Percentiles rank a stretch among this genome's conserved stretches.
Evolutionary conservation across 2,888 invertebrate species (phyloP).

Genomic region (Rotaria macrura): DNA sequence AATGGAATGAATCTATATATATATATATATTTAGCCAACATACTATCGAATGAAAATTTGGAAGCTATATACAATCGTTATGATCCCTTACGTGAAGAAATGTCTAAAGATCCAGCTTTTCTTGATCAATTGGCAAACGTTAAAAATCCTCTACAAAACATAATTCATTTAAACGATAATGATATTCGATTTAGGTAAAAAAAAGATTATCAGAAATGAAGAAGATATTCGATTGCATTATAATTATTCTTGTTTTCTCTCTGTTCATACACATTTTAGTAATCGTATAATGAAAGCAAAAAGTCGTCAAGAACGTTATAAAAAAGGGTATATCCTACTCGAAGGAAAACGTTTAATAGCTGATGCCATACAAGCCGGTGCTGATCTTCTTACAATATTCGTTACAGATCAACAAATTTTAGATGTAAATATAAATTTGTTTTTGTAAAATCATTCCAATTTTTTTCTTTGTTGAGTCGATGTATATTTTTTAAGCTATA

Average conservation of each 20-base stretch:
- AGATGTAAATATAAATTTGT: background rate
- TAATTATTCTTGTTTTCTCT: too few species aligned
- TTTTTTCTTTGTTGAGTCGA: too few species aligned
- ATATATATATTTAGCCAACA: background rate
- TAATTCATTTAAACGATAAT: constrained; percentile 1
- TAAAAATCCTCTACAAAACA: constrained; percentile 5
- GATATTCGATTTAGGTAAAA: constrained; percentile 16
- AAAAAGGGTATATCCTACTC: constrained; percentile 15
- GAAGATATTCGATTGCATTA: too few species aligned
- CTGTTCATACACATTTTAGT: background rate
- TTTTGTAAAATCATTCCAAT: too few species aligned
- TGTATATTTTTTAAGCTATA: too few species aligned
- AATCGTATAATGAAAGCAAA: constrained; percentile 4
- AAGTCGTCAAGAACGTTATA: constrained; percentile 18
- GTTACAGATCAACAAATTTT: background rate
- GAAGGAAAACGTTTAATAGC: constrained; percentile 31
- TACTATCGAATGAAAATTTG: background rate
- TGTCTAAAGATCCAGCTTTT: constrained; percentile 10
- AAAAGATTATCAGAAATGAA: too few species aligned
- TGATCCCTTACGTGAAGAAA: background rate
- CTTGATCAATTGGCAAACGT: background rate
- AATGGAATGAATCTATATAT: background rate
- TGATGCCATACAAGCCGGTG: constrained; percentile 25
- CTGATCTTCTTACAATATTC: background rate
- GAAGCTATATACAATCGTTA: constrained; percentile 4